phyloP scores from a whole-genome alignment of 2,888 invertebrate genomes.

The Achlya flavicornis region DNA sequence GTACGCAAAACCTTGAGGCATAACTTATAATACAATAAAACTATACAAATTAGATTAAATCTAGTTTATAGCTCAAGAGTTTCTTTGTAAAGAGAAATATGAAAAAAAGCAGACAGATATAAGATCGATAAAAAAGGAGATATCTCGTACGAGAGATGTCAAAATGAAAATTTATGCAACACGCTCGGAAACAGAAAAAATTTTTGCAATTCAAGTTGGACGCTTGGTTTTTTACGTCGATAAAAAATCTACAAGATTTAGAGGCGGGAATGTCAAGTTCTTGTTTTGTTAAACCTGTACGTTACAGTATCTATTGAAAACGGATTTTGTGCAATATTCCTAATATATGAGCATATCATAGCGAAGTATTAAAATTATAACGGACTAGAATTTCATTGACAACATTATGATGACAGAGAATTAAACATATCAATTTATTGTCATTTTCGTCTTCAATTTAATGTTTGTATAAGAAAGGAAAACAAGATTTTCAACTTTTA shows the following conservation, averaged over 20 bases:
- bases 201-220: background rate
- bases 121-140: background rate
- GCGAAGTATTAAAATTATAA: too few relatives aligned
- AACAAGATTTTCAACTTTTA: too few relatives aligned
- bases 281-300: background rate
- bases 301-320: too few relatives aligned
- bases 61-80: background rate
- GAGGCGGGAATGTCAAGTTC: background rate
- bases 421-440: too few relatives aligned
- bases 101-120: background rate
- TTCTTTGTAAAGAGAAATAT: background rate
- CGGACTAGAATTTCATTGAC: too few relatives aligned
- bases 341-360: too few relatives aligned
- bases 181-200: slow-evolving; percentile 3
- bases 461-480: too few relatives aligned
- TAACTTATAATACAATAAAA: background rate
- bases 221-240: background rate
- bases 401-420: too few relatives aligned
- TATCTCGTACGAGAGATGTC: background rate
- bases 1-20: too few relatives aligned
- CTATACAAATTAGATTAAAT: background rate
- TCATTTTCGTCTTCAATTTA: too few relatives aligned
- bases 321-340: too few relatives aligned
- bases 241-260: background rate
- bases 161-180: slow-evolving; percentile 5